Evolutionary conservation across 2,888 invertebrate genomes (phyloP).

Genomic region (Pelosia muscerda): DNA sequence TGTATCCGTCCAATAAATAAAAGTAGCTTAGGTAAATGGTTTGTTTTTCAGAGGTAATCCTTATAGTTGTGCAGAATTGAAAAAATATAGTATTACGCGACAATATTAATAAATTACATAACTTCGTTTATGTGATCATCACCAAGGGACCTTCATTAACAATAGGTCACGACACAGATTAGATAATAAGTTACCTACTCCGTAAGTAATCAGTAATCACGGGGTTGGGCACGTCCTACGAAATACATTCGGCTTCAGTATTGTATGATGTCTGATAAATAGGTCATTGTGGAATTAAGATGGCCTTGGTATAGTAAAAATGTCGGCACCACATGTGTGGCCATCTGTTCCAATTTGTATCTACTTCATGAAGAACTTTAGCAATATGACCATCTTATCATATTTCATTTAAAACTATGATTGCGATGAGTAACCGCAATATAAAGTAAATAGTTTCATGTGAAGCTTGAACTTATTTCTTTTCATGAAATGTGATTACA

Average conservation of each 20-base stretch:
- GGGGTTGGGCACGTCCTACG: not conserved
- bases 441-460: not conserved
- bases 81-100: too few relatives aligned
- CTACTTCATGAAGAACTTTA: conserved; percentile 15
- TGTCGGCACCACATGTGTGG: conserved; percentile 17
- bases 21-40: too few relatives aligned
- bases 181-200: not conserved
- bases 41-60: too few relatives aligned
- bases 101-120: not conserved
- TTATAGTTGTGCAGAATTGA: too few relatives aligned
- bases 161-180: not conserved
- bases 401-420: conserved; percentile 2
- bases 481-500: not conserved
- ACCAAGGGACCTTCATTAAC: not conserved
- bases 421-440: not conserved
- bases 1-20: too few relatives aligned
- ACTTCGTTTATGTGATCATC: not conserved
- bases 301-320: not conserved
- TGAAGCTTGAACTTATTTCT: not conserved
- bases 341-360: conserved; percentile 6
- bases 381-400: not conserved
- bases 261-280: conserved; percentile 3
- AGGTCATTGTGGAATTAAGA: not conserved
- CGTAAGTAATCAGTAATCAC: not conserved
- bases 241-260: not conserved